Evolutionary conservation across 2,113 vertebrate genomes (phyloP), one percentile per base, ranked within the genome.

Genomic region (Eupsittula cactorum): DNA sequence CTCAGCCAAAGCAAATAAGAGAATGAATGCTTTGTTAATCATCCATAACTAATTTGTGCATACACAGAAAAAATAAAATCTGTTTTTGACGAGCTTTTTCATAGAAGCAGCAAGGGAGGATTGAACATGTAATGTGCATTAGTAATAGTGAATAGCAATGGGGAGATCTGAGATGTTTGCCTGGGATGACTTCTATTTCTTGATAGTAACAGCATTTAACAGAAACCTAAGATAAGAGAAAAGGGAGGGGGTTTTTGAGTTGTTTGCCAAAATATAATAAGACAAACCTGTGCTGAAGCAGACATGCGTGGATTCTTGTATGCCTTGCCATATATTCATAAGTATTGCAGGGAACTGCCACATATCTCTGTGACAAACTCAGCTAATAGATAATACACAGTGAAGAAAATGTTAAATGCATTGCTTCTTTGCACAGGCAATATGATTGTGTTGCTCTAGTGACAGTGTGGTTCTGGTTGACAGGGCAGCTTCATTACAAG

Each of bases 21-120:
- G 95, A 98, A 96, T 97, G 97, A 98, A 97, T 97, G 97, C 97
- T 97, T 98, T 98, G 97, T 96, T 98, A 98, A 98, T 98, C 97
- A 98, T 98, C 98, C 94, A 77, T 97, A 98, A 98, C 97, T 98
- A 98, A 98, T 82, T 96, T 98, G 97, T 97, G 93, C 97, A 89
- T 94, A 97, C 91, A 97, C 82, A 96, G 95, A 77, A 86, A 97
- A 97, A 97, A 97, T 96, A 86, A 96, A 95, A 97, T 97, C 95
- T 97, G 96, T 67, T 97, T 97, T 96, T 96, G 95, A 97, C 97
- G 93, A 94, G 94, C 73, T 97, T 98, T 98, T 97, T 97, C 94
- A 94, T 96, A 89, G 95, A 94, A 97, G 95, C 95, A 97, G 88
- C 64, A 78, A 94, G 88, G 91, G 86, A 87, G 91, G 89, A 93